phyloP scores from a whole-genome alignment of 2,797 vertebrate genomes.

The Urophycis tenuis region DNA sequence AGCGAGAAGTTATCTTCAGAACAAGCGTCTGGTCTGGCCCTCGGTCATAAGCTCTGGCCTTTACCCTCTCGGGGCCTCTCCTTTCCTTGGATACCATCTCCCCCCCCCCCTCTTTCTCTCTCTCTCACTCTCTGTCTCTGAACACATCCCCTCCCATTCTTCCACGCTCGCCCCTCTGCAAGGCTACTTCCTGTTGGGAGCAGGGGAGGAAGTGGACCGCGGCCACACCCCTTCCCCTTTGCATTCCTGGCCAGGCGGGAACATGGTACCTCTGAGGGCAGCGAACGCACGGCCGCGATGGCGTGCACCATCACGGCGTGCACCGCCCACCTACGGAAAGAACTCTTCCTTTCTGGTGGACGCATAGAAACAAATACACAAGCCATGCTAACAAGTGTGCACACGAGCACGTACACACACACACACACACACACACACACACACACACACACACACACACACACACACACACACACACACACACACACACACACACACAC shows the following conservation, averaged over 20 bases:
- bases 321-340: no score
- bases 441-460: no score
- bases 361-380: no score
- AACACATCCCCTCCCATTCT: slow-evolving; percentile 1
- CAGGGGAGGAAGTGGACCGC: not conserved
- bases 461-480: not conserved
- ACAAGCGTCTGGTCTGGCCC: no score
- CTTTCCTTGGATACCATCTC: not conserved
- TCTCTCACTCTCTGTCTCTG: not conserved
- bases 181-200: not conserved
- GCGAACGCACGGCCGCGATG: no score
- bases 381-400: no score
- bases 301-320: no score
- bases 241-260: not conserved
- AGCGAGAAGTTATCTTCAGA: no score
- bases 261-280: not conserved
- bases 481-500: slow-evolving; percentile 10
- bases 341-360: no score
- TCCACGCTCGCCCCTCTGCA: not conserved
- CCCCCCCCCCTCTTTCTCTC: not conserved
- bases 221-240: not conserved
- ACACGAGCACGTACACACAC: no score
- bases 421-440: no score
- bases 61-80: not conserved
- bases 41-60: no score